Evolutionary conservation across 2,888 invertebrate genomes (phyloP), one percentile per base, ranked within the genome.

Genomic region (Horisme vitalbata): DNA sequence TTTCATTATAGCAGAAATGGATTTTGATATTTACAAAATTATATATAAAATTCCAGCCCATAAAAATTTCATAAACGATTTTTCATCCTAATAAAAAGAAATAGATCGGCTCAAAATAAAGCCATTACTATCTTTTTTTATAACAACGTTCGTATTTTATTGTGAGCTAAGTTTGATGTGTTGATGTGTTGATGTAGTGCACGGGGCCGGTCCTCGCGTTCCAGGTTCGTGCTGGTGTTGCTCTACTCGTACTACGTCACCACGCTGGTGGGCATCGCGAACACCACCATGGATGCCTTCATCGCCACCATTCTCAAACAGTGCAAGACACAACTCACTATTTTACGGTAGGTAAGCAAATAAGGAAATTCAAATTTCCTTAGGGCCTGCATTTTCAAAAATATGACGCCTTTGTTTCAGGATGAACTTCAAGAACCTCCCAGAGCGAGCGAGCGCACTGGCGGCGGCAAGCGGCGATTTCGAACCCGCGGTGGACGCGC

Each of bases 261-360:
- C 1, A 73, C 86, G n/a, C 63, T 88, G 41, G 82, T 85, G 18
- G 88, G 80, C 21, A 71, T 88, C 33, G 87, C 85, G n/a, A 88
- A 88, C 59, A 89, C 88, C 12, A 85, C 85, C 3, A 86, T 84
- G 85, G 88, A 89, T 41, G 87, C 86, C 0, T 83, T 88, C 54
- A 72, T 88, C 41, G 86, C 77, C 1, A 79, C 85, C n/a, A 54
- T 87, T 5, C 68, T 88, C 12, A 67, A 67, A 45, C 86, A 83
- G 57, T 83, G 79, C 60, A 73, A 78, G 50, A 78, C 79, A 6
- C 86, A 88, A 38, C 62, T 88, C 1, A 66, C 52, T 2, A 83
- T 87, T 10, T 52, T 87, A 12, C 68, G 84, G 88, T 83, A 3
- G 36, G 13, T 14, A 18, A 31, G 15, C 6, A 9, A 7, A 4